A percentile compares a stretch with the other conserved stretches of the same genome.
Evolutionary conservation across 2,797 vertebrate species (phyloP).

Genomic region (Sebastes hubbsi): DNA sequence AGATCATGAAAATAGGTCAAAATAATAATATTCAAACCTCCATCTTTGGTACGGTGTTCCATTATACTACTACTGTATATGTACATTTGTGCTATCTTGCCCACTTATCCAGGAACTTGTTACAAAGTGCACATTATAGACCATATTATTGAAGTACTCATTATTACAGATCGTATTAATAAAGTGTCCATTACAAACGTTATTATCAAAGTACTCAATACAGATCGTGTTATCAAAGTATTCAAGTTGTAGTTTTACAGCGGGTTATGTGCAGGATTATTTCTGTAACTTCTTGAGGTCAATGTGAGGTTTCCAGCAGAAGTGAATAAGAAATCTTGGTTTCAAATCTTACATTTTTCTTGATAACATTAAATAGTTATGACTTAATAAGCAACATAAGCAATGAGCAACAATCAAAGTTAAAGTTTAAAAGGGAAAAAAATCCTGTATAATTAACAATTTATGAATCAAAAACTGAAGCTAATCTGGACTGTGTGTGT

Average conservation of each 20-base stretch:
- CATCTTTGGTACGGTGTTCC: not conserved
- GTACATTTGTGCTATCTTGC: no score
- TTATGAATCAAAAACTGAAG: not conserved
- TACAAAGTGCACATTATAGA: accelerated
- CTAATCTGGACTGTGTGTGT: not conserved
- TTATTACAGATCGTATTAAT: no score
- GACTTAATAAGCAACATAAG: not conserved
- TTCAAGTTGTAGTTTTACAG: not conserved
- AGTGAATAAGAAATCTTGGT: not conserved
- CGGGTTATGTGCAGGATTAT: not conserved
- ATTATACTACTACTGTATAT: not conserved
- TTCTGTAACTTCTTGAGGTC: not conserved
- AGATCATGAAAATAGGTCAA: not conserved
- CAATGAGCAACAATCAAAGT: not conserved
- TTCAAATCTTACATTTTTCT: not conserved
- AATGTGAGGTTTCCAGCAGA: not conserved
- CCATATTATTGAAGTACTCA: no score
- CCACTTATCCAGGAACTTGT: no score
- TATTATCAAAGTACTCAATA: not conserved
- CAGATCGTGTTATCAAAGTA: not conserved
- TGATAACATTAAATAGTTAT: not conserved
- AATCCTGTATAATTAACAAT: not conserved
- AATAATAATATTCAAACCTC: not conserved
- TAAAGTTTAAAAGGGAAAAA: not conserved
- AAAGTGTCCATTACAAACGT: not conserved